Evolutionary conservation across 1,140 invertebrate species (phyloP), one percentile per base, ranked within the genome.

Genomic region (Panulirus ornatus): DNA sequence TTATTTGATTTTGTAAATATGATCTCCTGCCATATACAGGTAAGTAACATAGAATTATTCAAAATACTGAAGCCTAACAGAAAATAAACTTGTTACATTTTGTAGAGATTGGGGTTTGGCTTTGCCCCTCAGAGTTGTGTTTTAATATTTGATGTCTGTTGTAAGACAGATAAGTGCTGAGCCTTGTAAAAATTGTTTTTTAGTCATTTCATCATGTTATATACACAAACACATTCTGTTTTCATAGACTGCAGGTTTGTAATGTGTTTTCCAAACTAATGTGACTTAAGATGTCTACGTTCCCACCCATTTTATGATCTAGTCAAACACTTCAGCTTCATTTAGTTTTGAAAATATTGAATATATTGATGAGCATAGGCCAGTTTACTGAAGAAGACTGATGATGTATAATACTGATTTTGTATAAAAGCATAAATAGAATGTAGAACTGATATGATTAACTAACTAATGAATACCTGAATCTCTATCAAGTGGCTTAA

Each of bases 241-340:
- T 38, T 42, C 75, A 78, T 47, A 78, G 40, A 73, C 14, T 73
- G 38, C n/a, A 78, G 40, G 14, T 78, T 78, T 47, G 14, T 78
- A 3, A 78, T 14, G 40, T 78, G 58, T 66, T 27, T 47, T 38
- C 75, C n/a, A 44, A 78, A 78, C 27, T 47, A 19, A 47, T 75
- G 75, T 78, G 58, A 66, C 58, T 66, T 66, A 66, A 66, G 58
- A 66, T 22, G 22, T 19, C 54, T 22, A 58, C 58, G 8, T 66
- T 22, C 75, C 40, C n/a, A 19, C 75, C 36, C 30, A 78, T 30
- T 75, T 38, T 75, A 30, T 78, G 9, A 78, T 78, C 75, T 78
- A 78, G 75, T 78, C 75, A 78, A n/a, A 78, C 22, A 42, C 34
- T 47, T 78, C 40, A 78, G 75, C 75, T 47, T 78, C 40, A 44